These are phyloP conservation scores for Myiopsitta monachus DNA, from an alignment of 2,113 vertebrate genomes.

Conservation along the genomic window DNA sequence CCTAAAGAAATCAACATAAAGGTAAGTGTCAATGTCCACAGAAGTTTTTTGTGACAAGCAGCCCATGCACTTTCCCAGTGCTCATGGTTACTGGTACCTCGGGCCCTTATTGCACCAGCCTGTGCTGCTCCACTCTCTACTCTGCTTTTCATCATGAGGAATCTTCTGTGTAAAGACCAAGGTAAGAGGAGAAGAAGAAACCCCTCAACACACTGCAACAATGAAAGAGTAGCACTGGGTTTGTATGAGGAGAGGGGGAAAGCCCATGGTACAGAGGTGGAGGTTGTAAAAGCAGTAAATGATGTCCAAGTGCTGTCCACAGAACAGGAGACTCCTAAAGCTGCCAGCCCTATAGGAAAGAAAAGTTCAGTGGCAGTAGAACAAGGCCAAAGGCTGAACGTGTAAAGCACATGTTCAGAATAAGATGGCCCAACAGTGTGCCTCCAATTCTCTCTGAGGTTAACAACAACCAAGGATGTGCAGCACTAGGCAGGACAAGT, in stretches of 20 bases:
- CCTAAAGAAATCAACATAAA: not conserved
- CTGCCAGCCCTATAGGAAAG: not conserved
- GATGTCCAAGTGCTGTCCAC: not conserved
- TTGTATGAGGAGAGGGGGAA: not conserved
- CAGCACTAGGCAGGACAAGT: accelerated
- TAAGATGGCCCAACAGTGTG: accelerated
- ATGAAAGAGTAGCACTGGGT: not conserved
- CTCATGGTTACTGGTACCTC: not conserved
- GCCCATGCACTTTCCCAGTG: not conserved
- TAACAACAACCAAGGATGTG: not conserved
- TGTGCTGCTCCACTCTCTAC: not conserved
- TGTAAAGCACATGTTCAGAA: not conserved
- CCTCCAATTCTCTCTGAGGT: not conserved
- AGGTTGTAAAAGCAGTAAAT: not conserved
- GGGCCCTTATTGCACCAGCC: not conserved
- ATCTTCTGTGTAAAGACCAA: not conserved
- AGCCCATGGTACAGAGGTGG: not conserved
- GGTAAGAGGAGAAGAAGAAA: not conserved
- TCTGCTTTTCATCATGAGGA: not conserved
- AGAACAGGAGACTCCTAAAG: not conserved
- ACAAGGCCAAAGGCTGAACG: not conserved
- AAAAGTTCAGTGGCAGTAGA: not conserved
- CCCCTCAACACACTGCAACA: not conserved
- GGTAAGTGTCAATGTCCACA: not conserved
- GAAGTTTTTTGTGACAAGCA: not conserved